Evolutionary conservation across 2,888 invertebrate species (phyloP).

Genomic region (Thumatha senex): DNA sequence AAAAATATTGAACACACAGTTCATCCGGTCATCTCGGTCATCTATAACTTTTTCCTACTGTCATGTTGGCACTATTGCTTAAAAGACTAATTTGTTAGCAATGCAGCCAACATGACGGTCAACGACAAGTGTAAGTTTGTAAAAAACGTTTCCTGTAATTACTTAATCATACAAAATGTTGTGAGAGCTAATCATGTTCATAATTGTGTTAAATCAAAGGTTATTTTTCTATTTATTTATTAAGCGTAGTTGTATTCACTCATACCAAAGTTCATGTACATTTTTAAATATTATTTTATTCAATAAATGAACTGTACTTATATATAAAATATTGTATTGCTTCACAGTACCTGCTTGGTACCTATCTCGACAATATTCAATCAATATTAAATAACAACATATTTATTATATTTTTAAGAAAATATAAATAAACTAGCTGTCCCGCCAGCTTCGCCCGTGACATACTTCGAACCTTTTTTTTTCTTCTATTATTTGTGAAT

Average conservation of each 20-base stretch:
- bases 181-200: constrained; percentile 23
- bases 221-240: constrained; percentile 39
- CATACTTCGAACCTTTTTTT: too few relatives aligned
- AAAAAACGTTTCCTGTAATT: too few relatives aligned
- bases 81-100: too few relatives aligned
- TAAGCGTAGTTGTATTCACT: constrained; percentile 26
- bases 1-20: too few relatives aligned
- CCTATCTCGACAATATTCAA: constrained; percentile 61
- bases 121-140: too few relatives aligned
- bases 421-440: constrained; percentile 2
- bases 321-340: constrained; percentile 46
- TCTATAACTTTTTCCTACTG: too few relatives aligned
- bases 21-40: too few relatives aligned
- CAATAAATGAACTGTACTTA: constrained; percentile 4
- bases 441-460: too few relatives aligned
- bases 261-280: constrained; percentile 23
- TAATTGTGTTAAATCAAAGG: constrained; percentile 29
- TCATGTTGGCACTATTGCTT: too few relatives aligned
- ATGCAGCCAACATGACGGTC: too few relatives aligned
- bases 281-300: constrained; percentile 13
- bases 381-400: constrained; percentile 36
- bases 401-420: neutral
- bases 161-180: too few relatives aligned
- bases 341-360: constrained; percentile 67
- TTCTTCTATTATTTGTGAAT: too few relatives aligned